Evolutionary conservation across 2,113 vertebrate species (phyloP).

Genomic region (Arvicanthis niloticus): DNA sequence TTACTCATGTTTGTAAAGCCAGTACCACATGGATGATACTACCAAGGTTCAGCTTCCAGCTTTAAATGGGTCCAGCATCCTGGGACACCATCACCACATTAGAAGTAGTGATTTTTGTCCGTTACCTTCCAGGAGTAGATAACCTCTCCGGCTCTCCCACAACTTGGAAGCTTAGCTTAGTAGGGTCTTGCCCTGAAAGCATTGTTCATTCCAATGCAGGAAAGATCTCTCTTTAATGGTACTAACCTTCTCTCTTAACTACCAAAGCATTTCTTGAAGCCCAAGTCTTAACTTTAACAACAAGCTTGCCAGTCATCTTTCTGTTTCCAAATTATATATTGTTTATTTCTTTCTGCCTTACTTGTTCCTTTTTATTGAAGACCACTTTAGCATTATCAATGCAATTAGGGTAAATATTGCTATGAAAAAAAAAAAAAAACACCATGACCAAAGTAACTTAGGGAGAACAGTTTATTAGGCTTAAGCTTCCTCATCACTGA

Average conservation of each 20-base stretch:
- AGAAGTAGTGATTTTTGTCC: background rate
- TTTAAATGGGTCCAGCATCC: background rate
- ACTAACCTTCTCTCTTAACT: background rate
- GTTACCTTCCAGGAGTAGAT: background rate
- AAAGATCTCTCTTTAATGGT: background rate
- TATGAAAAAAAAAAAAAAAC: background rate
- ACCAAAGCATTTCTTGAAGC: background rate
- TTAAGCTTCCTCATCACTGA: background rate
- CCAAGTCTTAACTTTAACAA: background rate
- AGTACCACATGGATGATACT: background rate
- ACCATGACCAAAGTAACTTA: background rate
- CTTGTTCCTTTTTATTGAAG: background rate
- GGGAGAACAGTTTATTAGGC: background rate
- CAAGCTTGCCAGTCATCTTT: background rate
- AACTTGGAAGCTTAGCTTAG: background rate
- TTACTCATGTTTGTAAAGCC: background rate
- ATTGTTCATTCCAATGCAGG: background rate
- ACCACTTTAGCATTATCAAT: background rate
- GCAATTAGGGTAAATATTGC: background rate
- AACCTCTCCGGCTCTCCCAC: background rate
- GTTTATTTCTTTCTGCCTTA: background rate
- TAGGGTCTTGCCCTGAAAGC: background rate
- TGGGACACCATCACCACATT: background rate
- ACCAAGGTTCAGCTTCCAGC: background rate
- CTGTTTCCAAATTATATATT: background rate